Evolutionary conservation across 2,888 invertebrate species (phyloP).

Genomic region (Pseudococcus longispinus): DNA sequence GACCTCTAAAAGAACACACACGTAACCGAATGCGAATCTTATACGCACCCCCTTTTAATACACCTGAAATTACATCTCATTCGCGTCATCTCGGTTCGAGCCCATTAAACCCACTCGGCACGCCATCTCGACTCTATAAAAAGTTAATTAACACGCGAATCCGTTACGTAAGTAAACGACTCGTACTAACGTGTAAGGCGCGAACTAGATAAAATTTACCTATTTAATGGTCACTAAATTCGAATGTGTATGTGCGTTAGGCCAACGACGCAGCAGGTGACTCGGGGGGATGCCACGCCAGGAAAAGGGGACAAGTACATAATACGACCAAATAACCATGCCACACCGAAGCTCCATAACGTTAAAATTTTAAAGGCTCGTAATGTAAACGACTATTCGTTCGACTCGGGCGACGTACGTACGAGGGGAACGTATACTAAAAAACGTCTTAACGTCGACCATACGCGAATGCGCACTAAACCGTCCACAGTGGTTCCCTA

Average conservation of each 20-base stretch:
- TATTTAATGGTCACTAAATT: constrained; percentile 34
- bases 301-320: not conserved
- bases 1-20: too few relatives aligned
- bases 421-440: not conserved
- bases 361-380: constrained; percentile 41
- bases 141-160: constrained; percentile 31
- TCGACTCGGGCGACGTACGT: not conserved
- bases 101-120: not conserved
- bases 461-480: constrained; percentile 36
- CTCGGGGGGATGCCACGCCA: too few relatives aligned
- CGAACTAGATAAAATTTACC: constrained; percentile 34
- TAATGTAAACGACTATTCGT: constrained; percentile 13
- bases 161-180: not conserved
- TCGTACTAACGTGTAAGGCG: not conserved
- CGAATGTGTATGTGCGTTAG: not conserved
- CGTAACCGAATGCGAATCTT: too few relatives aligned
- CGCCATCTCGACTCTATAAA: constrained; percentile 16
- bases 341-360: not conserved
- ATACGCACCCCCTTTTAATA: not conserved
- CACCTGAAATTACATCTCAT: not conserved
- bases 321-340: constrained; percentile 2
- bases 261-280: not conserved
- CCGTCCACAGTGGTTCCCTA: constrained; percentile 9
- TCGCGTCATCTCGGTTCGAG: not conserved
- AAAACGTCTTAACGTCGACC: not conserved